phyloP scores from a whole-genome alignment of 2,888 invertebrate genomes.

The Xanthia icteritia region DNA sequence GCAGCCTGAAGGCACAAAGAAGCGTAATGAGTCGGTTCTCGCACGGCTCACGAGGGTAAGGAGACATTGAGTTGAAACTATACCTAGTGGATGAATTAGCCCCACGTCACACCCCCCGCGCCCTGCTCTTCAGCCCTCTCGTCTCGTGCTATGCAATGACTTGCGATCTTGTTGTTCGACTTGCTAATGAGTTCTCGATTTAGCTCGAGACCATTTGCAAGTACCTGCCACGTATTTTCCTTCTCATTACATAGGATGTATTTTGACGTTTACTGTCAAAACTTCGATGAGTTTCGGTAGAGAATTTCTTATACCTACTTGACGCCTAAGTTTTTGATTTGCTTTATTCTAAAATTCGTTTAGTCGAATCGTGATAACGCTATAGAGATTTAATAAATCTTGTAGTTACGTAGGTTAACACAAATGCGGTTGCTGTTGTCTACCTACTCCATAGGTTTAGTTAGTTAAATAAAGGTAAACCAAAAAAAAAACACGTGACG shows the following conservation, averaged over 20 bases:
- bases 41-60: constrained; percentile 68
- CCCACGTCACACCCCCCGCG: constrained; percentile 49
- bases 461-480: too few relatives aligned
- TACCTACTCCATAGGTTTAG: too few relatives aligned
- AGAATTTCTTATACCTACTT: constrained; percentile 39
- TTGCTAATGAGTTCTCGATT: constrained; percentile 87
- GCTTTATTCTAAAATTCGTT: constrained; percentile 43
- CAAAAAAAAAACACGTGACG: too few relatives aligned
- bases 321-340: constrained; percentile 43
- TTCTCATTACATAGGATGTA: constrained; percentile 79
- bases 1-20: constrained; percentile 75
- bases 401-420: not conserved
- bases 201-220: constrained; percentile 77
- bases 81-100: constrained; percentile 70
- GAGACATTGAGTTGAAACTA: constrained; percentile 72
- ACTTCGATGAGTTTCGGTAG: constrained; percentile 66
- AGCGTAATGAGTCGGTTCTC: constrained; percentile 75
- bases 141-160: constrained; percentile 77
- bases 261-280: constrained; percentile 76
- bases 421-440: not conserved
- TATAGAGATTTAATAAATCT: not conserved
- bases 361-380: constrained; percentile 10
- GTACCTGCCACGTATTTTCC: constrained; percentile 77
- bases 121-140: constrained; percentile 41
- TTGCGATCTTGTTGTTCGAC: constrained; percentile 85